phyloP scores from a whole-genome alignment of 2,113 vertebrate genomes.

The Odobenus rosmarus region DNA sequence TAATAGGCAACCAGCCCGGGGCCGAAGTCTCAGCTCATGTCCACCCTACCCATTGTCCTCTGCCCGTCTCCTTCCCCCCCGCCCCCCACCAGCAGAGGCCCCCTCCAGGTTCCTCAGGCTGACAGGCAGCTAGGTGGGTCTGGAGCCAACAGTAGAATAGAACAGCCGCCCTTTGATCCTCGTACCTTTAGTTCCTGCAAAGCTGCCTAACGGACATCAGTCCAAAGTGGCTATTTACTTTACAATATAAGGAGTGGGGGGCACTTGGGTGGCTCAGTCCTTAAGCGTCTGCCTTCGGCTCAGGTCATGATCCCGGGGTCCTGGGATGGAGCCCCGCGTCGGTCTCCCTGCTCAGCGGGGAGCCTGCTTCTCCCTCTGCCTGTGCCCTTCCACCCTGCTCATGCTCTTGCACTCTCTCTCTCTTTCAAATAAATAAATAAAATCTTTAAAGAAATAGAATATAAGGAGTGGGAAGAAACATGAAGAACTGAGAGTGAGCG shows the following conservation, averaged over 20 bases:
- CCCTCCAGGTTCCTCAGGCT: background rate
- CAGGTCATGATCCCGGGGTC: background rate
- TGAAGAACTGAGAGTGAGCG: background rate
- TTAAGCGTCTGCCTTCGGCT: background rate
- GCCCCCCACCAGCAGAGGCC: background rate
- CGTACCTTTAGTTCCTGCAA: background rate
- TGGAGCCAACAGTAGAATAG: background rate
- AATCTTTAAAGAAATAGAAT: background rate
- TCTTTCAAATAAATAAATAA: background rate
- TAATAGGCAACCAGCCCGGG: background rate
- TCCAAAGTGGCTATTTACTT: background rate
- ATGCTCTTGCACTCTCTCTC: background rate
- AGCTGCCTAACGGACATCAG: background rate
- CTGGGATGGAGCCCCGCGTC: background rate
- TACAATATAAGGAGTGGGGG: background rate
- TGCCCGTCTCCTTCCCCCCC: background rate
- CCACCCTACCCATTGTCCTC: background rate
- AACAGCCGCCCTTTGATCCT: background rate
- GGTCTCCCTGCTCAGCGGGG: background rate
- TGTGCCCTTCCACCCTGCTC: background rate
- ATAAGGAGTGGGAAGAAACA: background rate
- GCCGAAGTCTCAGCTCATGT: background rate
- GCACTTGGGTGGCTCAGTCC: background rate
- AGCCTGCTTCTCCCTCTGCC: background rate
- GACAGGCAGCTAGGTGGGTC: fast-evolving